Base-by-base conservation (phyloP, 2,113 vertebrate species). In the Nipponia nippon region DNA sequence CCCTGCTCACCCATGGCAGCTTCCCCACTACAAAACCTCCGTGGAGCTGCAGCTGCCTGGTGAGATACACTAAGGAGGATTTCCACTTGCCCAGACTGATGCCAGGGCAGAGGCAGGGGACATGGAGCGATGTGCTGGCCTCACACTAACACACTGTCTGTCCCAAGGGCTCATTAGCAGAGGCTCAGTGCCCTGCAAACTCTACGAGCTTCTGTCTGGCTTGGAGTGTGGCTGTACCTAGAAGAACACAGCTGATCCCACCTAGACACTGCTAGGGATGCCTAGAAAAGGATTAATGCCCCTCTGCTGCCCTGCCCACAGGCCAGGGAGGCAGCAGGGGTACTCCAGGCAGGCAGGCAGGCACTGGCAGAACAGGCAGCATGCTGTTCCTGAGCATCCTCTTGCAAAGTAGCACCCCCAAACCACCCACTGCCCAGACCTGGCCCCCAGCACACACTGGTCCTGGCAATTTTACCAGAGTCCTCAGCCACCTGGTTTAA, bases 91-190 rank as follows among this genome's bases (percentile, higher is more conserved):
- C 69, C 52, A 56, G 56, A 34, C 17, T 0, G 49, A 32, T 17
- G 42, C 30, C 58, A 30, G 58, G n/a, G 16, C 66, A 80, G 58
- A n/a, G 49, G 40, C 58, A 42, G 59, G 52, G 53, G 46, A 53
- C 2, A 1, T 3, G 12, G 34, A 69, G 46, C 32, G 46, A 53
- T 3, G 0, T 4, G 46, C 9, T 36, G 59, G 59, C 59, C 36
- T 21, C 69, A 7, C 34, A 21, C 26, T 42, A 15, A 52, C 36
- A 22, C 4, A 3, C 25, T 4, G 25, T 4, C 40, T 29, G 63
- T 32, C 47, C 44, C 61, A 53, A 46, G 53, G 47, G 62, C 53
- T 69, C 53, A 6, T 20, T 2, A 61, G 61, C 38, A 36, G 67
- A 42, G 53, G 62, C 70, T 61, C 52, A 52, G 34, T 13, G 61